phyloP scores from a whole-genome alignment of 2,797 vertebrate genomes.

The Neopelma chrysocephalum region DNA sequence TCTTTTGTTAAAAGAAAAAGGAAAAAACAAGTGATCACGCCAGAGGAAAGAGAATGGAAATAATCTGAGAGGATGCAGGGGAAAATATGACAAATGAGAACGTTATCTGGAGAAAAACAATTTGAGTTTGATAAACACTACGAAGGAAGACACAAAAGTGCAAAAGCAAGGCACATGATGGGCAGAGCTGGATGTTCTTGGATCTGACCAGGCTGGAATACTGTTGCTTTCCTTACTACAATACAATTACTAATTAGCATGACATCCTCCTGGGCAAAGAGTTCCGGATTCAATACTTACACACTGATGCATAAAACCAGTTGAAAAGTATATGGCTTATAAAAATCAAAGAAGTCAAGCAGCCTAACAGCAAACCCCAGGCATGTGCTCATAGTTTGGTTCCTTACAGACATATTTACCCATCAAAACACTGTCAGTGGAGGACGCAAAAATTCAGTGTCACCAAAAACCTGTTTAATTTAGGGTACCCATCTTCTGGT shows the following conservation, averaged over 20 bases:
- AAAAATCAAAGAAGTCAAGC: not conserved
- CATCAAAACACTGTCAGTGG: not conserved
- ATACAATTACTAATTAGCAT: not conserved
- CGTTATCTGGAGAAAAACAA: not conserved
- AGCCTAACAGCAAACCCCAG: not conserved
- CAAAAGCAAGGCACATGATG: not conserved
- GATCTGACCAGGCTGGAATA: not conserved
- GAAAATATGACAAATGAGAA: not conserved
- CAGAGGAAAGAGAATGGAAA: not conserved
- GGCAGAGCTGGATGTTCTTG: not conserved
- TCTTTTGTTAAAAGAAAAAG: not conserved
- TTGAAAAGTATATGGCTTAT: not conserved
- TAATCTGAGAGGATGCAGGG: not conserved
- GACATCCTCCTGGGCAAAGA: not conserved
- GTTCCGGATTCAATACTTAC: not conserved
- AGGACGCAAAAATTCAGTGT: not conserved
- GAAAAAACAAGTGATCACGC: not conserved
- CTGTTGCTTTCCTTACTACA: not conserved
- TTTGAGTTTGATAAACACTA: not conserved
- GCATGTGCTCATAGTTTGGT: not conserved
- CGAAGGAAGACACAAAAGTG: not conserved
- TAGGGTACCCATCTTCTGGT: not conserved
- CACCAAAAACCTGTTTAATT: not conserved
- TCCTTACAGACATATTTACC: not conserved
- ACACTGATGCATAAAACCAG: not conserved